A percentile compares a stretch with the other conserved stretches of the same genome.
Evolutionary conservation across 2,113 vertebrate genomes (phyloP).

Genomic region (human): GRCh38 chr13:112467501-112468000

Average conservation of each 20-base stretch:
- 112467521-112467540: background rate
- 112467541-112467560: background rate
- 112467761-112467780: background rate
- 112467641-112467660: background rate
- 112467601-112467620: rapidly evolving
- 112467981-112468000: background rate
- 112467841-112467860: background rate
- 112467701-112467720: background rate
- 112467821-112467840: too few relatives aligned
- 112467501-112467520: rapidly evolving
- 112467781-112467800: background rate
- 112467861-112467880: background rate
- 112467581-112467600: background rate
- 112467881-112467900: background rate
- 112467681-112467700: background rate
- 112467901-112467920: too few relatives aligned
- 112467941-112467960: background rate
- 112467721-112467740: background rate
- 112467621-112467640: rapidly evolving
- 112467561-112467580: background rate
- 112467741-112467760: background rate
- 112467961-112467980: background rate
- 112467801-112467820: background rate
- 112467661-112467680: background rate
- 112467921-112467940: background rate